A percentile compares a stretch with the other conserved stretches of the same genome.
These are phyloP conservation scores for Lanistes nyassanus DNA, from an alignment of 1,140 invertebrate species.

Conservation along the genomic window DNA sequence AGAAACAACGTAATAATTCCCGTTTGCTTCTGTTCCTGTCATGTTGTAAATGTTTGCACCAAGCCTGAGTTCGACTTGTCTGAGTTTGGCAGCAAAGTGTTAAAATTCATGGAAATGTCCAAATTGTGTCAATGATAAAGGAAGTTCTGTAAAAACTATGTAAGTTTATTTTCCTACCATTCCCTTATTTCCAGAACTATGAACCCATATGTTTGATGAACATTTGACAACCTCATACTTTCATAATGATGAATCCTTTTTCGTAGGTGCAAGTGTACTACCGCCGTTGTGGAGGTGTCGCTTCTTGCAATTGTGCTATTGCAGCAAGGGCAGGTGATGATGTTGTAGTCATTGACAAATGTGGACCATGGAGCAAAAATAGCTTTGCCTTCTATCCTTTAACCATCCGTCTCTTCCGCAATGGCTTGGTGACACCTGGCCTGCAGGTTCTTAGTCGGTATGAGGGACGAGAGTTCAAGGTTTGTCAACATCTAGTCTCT, in stretches of 20 bases:
- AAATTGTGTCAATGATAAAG: too few relatives aligned
- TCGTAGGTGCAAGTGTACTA: conserved; percentile 41
- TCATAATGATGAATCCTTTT: neutral
- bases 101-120: too few relatives aligned
- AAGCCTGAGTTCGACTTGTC: too few relatives aligned
- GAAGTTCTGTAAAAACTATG: too few relatives aligned
- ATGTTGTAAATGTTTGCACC: too few relatives aligned
- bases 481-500: too few relatives aligned
- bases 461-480: conserved; percentile 39
- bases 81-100: too few relatives aligned
- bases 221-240: neutral
- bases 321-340: conserved; percentile 56
- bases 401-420: conserved; percentile 42
- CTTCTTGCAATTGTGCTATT: conserved; percentile 61
- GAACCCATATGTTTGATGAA: neutral
- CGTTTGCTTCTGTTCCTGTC: too few relatives aligned
- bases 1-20: neutral
- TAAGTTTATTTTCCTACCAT: too few relatives aligned
- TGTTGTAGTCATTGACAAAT: conserved; percentile 59
- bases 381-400: conserved; percentile 41
- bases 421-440: conserved; percentile 44
- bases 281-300: conserved; percentile 37
- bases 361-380: conserved; percentile 35
- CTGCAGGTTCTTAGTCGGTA: conserved; percentile 41
- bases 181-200: too few relatives aligned